Evolutionary conservation across 2,888 invertebrate genomes (phyloP), one percentile per base, ranked within the genome.

Genomic region (Lochmaea crataegi): DNA sequence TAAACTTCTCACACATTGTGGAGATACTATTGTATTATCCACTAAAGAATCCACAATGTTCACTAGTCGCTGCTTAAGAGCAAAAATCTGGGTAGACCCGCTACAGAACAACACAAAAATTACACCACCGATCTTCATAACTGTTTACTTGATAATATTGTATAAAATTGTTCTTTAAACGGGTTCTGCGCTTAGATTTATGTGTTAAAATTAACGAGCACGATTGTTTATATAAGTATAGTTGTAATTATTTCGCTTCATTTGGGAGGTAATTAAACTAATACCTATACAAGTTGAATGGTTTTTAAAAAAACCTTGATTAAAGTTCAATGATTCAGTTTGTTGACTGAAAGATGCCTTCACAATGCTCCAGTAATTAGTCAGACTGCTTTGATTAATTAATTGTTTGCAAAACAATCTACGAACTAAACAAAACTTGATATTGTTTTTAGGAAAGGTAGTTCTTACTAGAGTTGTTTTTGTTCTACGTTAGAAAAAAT

Each of bases 301-400:
- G 9, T 12, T 58, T 26, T 58, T 58, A 26, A 14, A 26, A 26
- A 58, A 58, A 38, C 58, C 58, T 58, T 58, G 58, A 22, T 58
- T 6, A 14, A 32, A 32, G 58, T 58, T 32, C 32, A n/a, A 38
- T 58, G 38, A 58, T 10, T 58, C 1, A 22, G 58, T 5, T 58
- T 12, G 22, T 12, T 58, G 58, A 58, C 14, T 26, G 16, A 6
- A 32, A 14, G 11, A 58, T 58, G 58, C 58, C 32, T 22, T 58
- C 12, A 11, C 12, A 42, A 42, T 2, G 2, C 42, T 42, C 9
- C 42, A 42, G 0, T 42, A 42, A 42, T 12, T 42, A 42, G 9
- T 9, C 0, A 9, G 12, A 12, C 12, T 45, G 12, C 4, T 45
- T 12, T 45, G 12, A 45, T 12, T 14, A 45, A 12, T 45, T 45